Conservation (phyloP, 2,888 invertebrate genomes). For the Leptinotarsa peninsularis region DNA sequence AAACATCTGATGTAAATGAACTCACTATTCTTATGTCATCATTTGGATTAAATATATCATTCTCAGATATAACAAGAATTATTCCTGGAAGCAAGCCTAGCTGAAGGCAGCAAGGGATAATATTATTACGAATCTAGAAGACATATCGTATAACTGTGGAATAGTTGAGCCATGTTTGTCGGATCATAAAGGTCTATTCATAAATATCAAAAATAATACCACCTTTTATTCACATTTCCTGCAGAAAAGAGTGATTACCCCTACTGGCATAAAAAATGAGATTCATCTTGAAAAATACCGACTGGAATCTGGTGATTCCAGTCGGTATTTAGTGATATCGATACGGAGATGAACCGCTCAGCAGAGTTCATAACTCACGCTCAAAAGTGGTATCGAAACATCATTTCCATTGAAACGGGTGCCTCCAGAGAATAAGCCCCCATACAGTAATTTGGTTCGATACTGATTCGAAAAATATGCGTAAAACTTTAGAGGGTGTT, state of each 20-base stretch:
- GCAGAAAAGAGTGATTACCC: constrained; percentile 18
- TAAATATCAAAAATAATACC: constrained; percentile 20
- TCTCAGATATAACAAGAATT: constrained; percentile 24
- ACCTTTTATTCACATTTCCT: constrained; percentile 8
- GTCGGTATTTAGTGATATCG: too few relatives aligned
- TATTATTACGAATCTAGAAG: constrained; percentile 17
- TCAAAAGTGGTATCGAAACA: too few relatives aligned
- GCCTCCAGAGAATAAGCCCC: constrained; percentile 18
- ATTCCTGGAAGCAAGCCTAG: constrained; percentile 15
- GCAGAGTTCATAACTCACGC: too few relatives aligned
- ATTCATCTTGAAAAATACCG: constrained; percentile 14
- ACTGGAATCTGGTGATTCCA: not conserved
- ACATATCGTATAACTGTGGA: constrained; percentile 18
- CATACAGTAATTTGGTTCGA: not conserved
- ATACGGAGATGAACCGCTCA: too few relatives aligned
- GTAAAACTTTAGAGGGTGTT: too few relatives aligned
- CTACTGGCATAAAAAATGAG: constrained; percentile 9
- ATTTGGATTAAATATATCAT: constrained; percentile 17
- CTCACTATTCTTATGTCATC: constrained; percentile 20
- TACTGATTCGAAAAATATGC: too few relatives aligned
- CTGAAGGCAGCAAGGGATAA: constrained; percentile 10
- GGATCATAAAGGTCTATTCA: constrained; percentile 22
- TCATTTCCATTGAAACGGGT: not conserved
- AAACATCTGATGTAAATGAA: too few relatives aligned
- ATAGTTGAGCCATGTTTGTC: constrained; percentile 24